Evolutionary conservation across 2,797 vertebrate species (phyloP), one percentile per base, ranked within the genome.

Genomic region (Enteromius thamalakanensis): DNA sequence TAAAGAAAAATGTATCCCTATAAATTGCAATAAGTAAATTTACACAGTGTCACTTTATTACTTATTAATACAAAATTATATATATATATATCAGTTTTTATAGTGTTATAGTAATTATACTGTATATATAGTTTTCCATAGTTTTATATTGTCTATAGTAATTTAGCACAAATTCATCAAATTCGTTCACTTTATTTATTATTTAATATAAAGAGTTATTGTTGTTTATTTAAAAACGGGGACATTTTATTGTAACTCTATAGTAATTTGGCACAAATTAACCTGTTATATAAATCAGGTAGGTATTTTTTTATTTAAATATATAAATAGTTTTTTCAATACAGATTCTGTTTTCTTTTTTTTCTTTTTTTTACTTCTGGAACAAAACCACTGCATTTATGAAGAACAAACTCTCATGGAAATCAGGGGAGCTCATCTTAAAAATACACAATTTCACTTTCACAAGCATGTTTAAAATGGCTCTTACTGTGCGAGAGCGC

Each of bases 401-500:
- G 60, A 62, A 62, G 6, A 62, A 62, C 26, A 3, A 6, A 29
- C 26, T 55, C 8, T 29, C 12, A n/a, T 62, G 2, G 26, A 14
- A 15, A 62, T 15, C 6, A 26, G 23, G 11, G 4, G 4, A 12
- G 23, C 58, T 5, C 58, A 29, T 11, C 21, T 17, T 3, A 21
- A 58, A 2, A 47, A 55, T 6, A 23, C 12, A n/a, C 3, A 55
- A 34, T 53, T 21, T 53, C 51, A 55, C 53, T n/a, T 55, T 55
- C 21, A 55, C 2, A 49, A 6, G 2, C 64, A 40, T n/a, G 58
- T 10, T 29, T 9, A 4, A 68, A 47, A 10, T 1, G 6, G 21
- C 67, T 75, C 97, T 90, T 95, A 99, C 98, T 94, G 94, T 86
- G 93, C 87, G 74, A 99, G 90, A 71, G 94, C 94, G 84, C 90